Evolutionary conservation across 1,140 invertebrate genomes (phyloP).

Genomic region (Tenebrio molitor): DNA sequence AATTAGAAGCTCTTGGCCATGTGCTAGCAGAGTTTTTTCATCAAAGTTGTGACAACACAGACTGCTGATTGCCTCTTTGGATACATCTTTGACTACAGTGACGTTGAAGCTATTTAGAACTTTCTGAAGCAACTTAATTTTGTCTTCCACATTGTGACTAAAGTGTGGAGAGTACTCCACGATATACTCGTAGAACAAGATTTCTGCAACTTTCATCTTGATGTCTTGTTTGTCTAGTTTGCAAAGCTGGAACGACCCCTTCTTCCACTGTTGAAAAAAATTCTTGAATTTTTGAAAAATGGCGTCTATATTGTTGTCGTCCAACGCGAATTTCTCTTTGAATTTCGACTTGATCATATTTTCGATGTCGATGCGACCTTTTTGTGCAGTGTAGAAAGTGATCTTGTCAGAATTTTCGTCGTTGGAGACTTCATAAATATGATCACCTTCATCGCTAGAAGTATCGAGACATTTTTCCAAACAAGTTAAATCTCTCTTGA

Average conservation of each 20-base stretch:
- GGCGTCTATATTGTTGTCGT: background rate
- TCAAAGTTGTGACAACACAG: background rate
- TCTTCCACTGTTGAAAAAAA: conserved; percentile 15
- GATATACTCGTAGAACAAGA: background rate
- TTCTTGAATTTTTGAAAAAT: background rate
- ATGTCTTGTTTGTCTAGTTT: conserved; percentile 23
- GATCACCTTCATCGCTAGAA: background rate
- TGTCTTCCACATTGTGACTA: background rate
- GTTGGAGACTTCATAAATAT: background rate
- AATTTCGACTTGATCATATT: background rate
- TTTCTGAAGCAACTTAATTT: background rate
- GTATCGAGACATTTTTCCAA: conserved; percentile 16
- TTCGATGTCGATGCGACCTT: background rate
- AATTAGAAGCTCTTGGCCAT: background rate
- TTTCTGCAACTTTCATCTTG: conserved; percentile 22
- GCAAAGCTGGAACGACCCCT: background rate
- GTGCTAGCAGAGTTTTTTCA: background rate
- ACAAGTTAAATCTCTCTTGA: background rate
- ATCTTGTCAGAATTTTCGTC: background rate
- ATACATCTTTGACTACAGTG: background rate
- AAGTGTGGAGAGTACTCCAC: background rate
- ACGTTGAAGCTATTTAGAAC: background rate
- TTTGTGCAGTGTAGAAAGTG: conserved; percentile 11
- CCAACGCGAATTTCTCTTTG: background rate
- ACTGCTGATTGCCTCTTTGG: background rate